These are phyloP conservation scores for Plectus sambesii DNA, from an alignment of 1,140 invertebrate genomes.

Conservation along the genomic window DNA sequence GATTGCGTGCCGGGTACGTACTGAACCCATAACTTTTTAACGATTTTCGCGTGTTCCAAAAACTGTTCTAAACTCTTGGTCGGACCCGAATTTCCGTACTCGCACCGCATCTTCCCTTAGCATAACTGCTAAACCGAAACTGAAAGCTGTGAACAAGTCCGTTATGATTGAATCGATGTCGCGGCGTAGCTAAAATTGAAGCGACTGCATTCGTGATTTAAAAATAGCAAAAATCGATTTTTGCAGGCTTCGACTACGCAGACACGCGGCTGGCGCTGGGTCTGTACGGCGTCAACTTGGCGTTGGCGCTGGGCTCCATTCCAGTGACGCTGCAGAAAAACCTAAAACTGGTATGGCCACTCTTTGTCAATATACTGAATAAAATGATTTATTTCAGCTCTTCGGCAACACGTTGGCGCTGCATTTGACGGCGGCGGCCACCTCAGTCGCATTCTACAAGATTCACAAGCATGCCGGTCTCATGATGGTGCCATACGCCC, in stretches of 20 bases:
- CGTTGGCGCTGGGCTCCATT: conserved; percentile 19
- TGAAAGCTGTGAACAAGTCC: too few relatives aligned
- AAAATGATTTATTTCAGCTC: conserved; percentile 25
- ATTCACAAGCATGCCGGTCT: conserved; percentile 40
- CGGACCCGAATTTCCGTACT: too few relatives aligned
- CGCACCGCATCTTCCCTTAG: too few relatives aligned
- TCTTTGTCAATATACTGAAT: background rate
- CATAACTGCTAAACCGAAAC: too few relatives aligned
- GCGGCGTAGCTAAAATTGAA: too few relatives aligned
- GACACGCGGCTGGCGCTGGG: conserved; percentile 37
- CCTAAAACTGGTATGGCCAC: conserved; percentile 23
- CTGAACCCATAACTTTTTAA: too few relatives aligned
- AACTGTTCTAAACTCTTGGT: too few relatives aligned
- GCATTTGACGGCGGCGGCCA: conserved; percentile 25
- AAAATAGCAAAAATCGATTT: too few relatives aligned
- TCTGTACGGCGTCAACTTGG: conserved; percentile 37
- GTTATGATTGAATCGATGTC: too few relatives aligned
- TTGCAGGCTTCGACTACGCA: conserved; percentile 42
- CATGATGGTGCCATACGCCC: conserved; percentile 30
- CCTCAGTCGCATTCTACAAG: conserved; percentile 37
- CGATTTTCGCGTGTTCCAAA: too few relatives aligned
- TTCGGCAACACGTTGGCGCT: conserved; percentile 28
- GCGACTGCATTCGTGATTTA: too few relatives aligned
- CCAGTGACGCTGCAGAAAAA: conserved; percentile 35
- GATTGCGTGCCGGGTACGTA: too few relatives aligned